A percentile compares a stretch with the other conserved stretches of the same genome.
Conservation (phyloP, 53 echinoderm and acorn worm species). For the Stichopus horrens region DNA sequence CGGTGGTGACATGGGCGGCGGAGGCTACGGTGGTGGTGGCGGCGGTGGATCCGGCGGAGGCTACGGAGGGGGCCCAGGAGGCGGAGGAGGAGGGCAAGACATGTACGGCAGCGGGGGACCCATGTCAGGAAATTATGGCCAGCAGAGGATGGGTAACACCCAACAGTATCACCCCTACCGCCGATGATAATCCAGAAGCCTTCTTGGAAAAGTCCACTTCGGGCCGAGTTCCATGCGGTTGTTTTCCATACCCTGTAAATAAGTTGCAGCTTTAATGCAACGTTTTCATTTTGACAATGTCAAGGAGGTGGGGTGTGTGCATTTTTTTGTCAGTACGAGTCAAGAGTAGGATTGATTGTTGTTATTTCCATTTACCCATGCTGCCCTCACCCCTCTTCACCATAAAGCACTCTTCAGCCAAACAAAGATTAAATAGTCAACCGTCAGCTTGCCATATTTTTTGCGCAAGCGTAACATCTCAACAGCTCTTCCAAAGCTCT, state of each 20-base stretch:
- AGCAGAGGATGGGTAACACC: constrained; percentile 34
- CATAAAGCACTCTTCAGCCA: no score
- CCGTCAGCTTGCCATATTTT: no score
- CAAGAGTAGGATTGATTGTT: no score
- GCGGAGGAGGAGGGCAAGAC: constrained; percentile 10
- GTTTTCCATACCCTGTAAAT: neutral
- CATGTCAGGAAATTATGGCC: constrained; percentile 26
- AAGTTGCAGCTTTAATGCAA: neutral
- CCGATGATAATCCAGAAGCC: neutral
- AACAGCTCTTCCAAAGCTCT: no score
- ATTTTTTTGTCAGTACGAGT: no score
- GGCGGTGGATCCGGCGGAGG: neutral
- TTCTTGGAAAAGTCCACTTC: neutral
- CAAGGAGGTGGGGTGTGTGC: no score
- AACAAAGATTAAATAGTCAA: no score
- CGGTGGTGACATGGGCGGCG: constrained; percentile 37
- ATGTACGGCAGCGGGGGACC: constrained; percentile 45
- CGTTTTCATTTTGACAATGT: neutral
- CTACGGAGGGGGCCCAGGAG: neutral
- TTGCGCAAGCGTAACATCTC: no score
- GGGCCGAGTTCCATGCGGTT: no score
- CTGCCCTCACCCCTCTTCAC: no score
- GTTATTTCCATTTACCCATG: no score
- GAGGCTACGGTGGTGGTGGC: constrained; percentile 4
- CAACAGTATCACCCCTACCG: constrained; percentile 32